Evolutionary conservation across 2,888 invertebrate genomes (phyloP).

Genomic region (Nemurella pictetii): DNA sequence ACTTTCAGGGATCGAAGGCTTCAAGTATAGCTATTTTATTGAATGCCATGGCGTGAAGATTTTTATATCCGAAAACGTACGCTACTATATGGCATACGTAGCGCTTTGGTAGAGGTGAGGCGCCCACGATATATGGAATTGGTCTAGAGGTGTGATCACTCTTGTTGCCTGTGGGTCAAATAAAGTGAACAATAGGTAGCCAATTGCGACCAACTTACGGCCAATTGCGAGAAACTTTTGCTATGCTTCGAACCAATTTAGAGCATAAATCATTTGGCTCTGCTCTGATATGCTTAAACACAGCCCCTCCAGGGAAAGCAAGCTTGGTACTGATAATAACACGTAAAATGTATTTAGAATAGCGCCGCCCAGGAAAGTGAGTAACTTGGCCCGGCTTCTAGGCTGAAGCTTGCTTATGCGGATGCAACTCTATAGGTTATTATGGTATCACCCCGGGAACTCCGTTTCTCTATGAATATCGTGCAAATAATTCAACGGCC

Average conservation of each 20-base stretch:
- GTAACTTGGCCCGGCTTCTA: background rate
- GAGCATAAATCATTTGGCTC: slow-evolving; percentile 16
- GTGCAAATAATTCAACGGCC: background rate
- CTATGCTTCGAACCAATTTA: slow-evolving; percentile 3
- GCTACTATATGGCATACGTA: background rate
- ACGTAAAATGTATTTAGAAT: slow-evolving; percentile 14
- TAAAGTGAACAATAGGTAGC: slow-evolving; percentile 10
- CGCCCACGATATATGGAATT: background rate
- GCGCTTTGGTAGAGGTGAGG: too few relatives aligned
- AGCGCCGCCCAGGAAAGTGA: background rate
- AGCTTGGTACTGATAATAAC: background rate
- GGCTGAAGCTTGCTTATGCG: too few relatives aligned
- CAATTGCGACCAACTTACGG: background rate
- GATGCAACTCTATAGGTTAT: background rate
- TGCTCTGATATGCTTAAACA: slow-evolving; percentile 20
- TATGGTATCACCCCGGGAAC: background rate
- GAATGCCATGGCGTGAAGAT: background rate
- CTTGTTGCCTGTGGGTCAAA: background rate
- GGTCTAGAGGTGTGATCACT: background rate
- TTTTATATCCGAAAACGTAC: slow-evolving; percentile 1
- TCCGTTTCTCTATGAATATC: background rate
- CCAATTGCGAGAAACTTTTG: background rate
- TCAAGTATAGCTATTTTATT: slow-evolving; percentile 19
- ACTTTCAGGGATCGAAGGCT: slow-evolving; percentile 21
- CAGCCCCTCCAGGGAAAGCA: background rate